Percentiles rank a stretch among this genome's conserved stretches.
phyloP scores from a whole-genome alignment of 2,113 vertebrate genomes.

The Sinocyclocheilus grahami region DNA sequence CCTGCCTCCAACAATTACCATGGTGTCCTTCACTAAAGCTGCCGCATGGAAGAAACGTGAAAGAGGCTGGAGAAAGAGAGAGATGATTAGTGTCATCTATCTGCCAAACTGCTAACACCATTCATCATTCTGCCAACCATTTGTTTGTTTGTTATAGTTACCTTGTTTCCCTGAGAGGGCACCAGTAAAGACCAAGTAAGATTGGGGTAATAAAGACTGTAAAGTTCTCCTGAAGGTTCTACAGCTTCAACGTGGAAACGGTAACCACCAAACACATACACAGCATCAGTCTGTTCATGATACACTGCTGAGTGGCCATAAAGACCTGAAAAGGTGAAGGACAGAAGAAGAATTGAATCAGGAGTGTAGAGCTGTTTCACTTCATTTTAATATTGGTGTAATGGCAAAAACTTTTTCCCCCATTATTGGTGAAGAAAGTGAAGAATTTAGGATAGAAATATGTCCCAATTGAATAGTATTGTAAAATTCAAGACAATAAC shows the following conservation, averaged over 20 bases:
- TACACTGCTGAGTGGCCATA: slow-evolving; percentile 90
- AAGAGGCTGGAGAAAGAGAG: slow-evolving; percentile 71
- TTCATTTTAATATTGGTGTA: not conserved
- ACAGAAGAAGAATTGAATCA: not conserved
- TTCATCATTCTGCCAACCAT: not conserved
- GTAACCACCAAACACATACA: slow-evolving; percentile 91
- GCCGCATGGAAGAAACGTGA: slow-evolving; percentile 88
- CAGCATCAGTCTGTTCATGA: slow-evolving; percentile 85
- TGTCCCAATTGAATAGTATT: too few relatives aligned
- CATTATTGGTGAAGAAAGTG: too few relatives aligned
- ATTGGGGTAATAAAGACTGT: slow-evolving; percentile 87
- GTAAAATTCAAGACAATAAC: too few relatives aligned
- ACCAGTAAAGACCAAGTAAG: slow-evolving; percentile 90
- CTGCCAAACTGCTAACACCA: not conserved
- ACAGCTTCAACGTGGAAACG: slow-evolving; percentile 91
- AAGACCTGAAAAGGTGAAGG: slow-evolving; percentile 74
- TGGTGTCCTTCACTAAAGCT: slow-evolving; percentile 85
- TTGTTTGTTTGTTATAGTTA: slow-evolving; percentile 55
- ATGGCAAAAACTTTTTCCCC: not conserved
- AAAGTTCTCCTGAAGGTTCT: slow-evolving; percentile 85
- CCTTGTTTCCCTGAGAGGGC: slow-evolving; percentile 88
- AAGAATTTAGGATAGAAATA: too few relatives aligned
- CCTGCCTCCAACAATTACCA: slow-evolving; percentile 88
- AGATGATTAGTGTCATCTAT: not conserved
- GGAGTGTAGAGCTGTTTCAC: not conserved